Conservation (phyloP, 2,797 vertebrate species). For the Chromis chromis region DNA sequence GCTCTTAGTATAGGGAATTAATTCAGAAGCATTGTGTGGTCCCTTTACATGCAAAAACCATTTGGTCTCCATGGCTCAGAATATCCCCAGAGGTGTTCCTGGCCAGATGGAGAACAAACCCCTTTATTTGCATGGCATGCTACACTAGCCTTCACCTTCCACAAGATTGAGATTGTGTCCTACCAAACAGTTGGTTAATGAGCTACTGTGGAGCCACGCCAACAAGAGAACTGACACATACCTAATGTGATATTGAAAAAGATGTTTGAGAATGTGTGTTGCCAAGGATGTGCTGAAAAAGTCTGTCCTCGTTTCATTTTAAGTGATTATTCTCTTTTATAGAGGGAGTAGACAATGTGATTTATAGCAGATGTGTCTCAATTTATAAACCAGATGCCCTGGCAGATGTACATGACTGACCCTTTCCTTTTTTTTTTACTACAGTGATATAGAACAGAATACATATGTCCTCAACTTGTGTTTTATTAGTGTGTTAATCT, state of each 20-base stretch:
- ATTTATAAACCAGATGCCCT: slow-evolving; percentile 42
- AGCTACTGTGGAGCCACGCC: slow-evolving; percentile 73
- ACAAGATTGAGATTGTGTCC: slow-evolving; percentile 77
- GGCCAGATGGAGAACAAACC: slow-evolving; percentile 79
- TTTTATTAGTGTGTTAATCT: slow-evolving; percentile 7
- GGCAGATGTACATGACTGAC: slow-evolving; percentile 35
- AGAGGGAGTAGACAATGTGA: slow-evolving; percentile 28
- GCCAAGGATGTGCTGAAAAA: slow-evolving; percentile 49
- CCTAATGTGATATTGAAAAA: slow-evolving; percentile 65
- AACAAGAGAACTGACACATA: slow-evolving; percentile 72
- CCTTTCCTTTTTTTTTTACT: slow-evolving; percentile 6
- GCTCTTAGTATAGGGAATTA: slow-evolving; percentile 45
- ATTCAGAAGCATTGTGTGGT: slow-evolving; percentile 55
- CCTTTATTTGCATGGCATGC: slow-evolving; percentile 75
- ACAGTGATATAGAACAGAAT: slow-evolving; percentile 7
- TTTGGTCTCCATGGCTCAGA: slow-evolving; percentile 68
- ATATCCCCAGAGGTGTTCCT: slow-evolving; percentile 74
- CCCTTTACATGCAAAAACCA: slow-evolving; percentile 66
- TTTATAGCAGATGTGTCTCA: slow-evolving; percentile 34
- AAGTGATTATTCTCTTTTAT: slow-evolving; percentile 46
- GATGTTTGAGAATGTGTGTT: slow-evolving; percentile 43
- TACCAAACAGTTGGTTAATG: slow-evolving; percentile 81
- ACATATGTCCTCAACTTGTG: not conserved
- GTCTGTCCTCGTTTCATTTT: slow-evolving; percentile 27
- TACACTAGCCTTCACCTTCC: slow-evolving; percentile 78